Percentiles rank a stretch among this genome's conserved stretches.
Conservation (phyloP, 2,888 invertebrate genomes). For the Eudemis profundana region DNA sequence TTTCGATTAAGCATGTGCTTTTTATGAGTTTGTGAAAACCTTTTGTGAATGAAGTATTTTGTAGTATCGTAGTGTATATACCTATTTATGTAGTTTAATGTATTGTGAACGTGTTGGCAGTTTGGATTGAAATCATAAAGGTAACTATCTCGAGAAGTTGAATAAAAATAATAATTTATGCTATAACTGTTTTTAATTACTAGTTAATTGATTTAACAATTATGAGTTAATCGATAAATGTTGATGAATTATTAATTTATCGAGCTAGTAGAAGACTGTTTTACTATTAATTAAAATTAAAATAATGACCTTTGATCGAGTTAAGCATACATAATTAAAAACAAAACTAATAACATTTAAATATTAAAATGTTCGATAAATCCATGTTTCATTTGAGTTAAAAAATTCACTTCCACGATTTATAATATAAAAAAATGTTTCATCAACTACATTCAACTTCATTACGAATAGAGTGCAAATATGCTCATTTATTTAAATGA, state of each 20-base stretch:
- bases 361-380: too few species aligned
- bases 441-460: too few species aligned
- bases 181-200: constrained; percentile 28
- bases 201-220: constrained; percentile 26
- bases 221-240: constrained; percentile 22
- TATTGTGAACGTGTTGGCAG: not conserved
- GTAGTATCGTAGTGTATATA: not conserved
- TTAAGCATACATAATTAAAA: too few species aligned
- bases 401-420: too few species aligned
- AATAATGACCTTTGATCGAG: not conserved
- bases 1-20: constrained; percentile 11
- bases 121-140: constrained; percentile 1
- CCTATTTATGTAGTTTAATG: not conserved
- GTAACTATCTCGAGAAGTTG: not conserved
- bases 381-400: too few species aligned
- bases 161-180: constrained; percentile 20
- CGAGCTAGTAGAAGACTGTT: constrained; percentile 9
- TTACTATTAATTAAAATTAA: not conserved
- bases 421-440: too few species aligned
- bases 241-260: constrained; percentile 18
- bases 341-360: too few species aligned
- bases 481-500: too few species aligned
- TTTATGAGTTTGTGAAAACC: not conserved
- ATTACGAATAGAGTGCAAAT: too few species aligned
- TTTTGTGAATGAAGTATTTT: not conserved